Conservation (phyloP, 2,113 vertebrate species). For the Nycticebus coucang region DNA sequence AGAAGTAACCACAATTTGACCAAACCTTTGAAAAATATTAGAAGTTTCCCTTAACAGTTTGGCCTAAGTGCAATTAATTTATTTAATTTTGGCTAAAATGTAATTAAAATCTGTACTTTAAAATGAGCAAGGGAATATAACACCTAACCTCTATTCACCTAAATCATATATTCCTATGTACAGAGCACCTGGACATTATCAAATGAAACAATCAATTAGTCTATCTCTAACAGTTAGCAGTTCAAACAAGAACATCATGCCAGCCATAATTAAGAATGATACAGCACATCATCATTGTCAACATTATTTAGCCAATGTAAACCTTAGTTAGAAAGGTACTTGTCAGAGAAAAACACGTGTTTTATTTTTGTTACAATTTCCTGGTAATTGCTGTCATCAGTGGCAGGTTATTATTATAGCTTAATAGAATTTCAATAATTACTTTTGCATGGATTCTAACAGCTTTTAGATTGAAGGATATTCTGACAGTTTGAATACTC, state of each 20-base stretch:
- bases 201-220: conserved; percentile 85
- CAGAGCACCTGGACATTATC: conserved; percentile 80
- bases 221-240: conserved; percentile 77
- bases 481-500: conserved; percentile 91
- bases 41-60: conserved; percentile 35
- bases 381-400: conserved; percentile 91
- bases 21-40: conserved; percentile 41
- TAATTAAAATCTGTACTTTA: conserved; percentile 55
- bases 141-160: conserved; percentile 73
- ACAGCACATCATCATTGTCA: conserved; percentile 90
- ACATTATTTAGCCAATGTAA: conserved; percentile 89
- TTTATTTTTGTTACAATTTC: conserved; percentile 90
- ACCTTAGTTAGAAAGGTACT: conserved; percentile 89
- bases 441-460: conserved; percentile 90
- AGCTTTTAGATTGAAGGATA: conserved; percentile 90
- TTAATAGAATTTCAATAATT: conserved; percentile 92
- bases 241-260: conserved; percentile 84
- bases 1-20: conserved; percentile 5
- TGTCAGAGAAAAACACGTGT: conserved; percentile 90
- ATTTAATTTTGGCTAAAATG: conserved; percentile 52
- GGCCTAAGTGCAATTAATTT: not conserved
- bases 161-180: conserved; percentile 58
- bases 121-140: conserved; percentile 71
- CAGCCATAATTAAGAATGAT: conserved; percentile 89
- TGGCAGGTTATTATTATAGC: conserved; percentile 93